phyloP scores from a whole-genome alignment of 92 coral and sea anemone genomes.

The Paramuricea clavata region DNA sequence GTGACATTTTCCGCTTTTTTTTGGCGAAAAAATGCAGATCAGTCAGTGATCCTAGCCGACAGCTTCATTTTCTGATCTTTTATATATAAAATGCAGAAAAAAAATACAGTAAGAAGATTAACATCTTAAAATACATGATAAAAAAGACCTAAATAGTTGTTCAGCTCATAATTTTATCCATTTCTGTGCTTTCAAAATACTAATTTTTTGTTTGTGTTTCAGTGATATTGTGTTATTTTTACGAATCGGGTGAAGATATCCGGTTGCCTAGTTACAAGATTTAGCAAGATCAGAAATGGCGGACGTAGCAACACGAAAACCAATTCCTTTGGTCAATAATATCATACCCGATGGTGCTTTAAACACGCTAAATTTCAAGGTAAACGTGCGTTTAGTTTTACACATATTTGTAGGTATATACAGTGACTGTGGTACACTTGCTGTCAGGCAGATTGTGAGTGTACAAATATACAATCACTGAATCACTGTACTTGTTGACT shows the following conservation, averaged over 20 bases:
- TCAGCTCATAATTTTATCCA: background rate
- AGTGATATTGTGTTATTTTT: background rate
- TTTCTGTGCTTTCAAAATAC: background rate
- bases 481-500: too few relatives aligned
- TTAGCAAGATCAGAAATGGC: constrained; percentile 72
- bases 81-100: too few relatives aligned
- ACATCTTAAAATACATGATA: too few relatives aligned
- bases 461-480: too few relatives aligned
- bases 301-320: constrained; percentile 76
- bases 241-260: constrained; percentile 10
- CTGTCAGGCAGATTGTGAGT: background rate
- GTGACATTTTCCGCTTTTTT: too few relatives aligned
- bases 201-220: background rate
- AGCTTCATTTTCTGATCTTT: too few relatives aligned
- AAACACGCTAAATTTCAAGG: constrained; percentile 32
- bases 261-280: constrained; percentile 37
- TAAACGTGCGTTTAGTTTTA: background rate
- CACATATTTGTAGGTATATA: background rate
- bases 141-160: background rate
- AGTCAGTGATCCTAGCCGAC: too few relatives aligned
- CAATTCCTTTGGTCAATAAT: constrained; percentile 92
- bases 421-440: background rate
- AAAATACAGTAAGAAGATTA: too few relatives aligned
- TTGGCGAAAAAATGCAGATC: too few relatives aligned
- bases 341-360: constrained; percentile 86